Conservation (phyloP, 2,797 vertebrate genomes). For the Chaenodraco wilsoni region DNA sequence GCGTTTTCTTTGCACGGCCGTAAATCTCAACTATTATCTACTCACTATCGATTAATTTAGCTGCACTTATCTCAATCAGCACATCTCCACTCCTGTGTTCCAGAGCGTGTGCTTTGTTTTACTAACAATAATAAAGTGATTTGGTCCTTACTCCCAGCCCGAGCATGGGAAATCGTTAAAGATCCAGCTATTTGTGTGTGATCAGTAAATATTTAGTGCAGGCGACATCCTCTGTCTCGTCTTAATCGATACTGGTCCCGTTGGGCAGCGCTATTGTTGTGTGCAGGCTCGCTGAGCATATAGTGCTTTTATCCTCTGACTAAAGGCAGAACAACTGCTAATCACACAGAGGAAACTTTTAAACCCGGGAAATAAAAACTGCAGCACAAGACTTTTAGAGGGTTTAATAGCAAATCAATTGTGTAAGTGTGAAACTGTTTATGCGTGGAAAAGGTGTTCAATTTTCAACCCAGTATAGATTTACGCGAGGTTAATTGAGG, state of each 20-base stretch:
- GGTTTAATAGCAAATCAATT: slow-evolving; percentile 42
- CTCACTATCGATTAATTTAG: slow-evolving; percentile 91
- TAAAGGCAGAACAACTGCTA: slow-evolving; percentile 49
- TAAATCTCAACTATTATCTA: slow-evolving; percentile 81
- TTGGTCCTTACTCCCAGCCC: slow-evolving; percentile 88
- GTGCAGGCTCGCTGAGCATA: slow-evolving; percentile 79
- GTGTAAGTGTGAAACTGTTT: slow-evolving; percentile 37
- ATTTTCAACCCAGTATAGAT: slow-evolving; percentile 20
- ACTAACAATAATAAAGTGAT: slow-evolving; percentile 96
- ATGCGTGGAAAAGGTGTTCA: slow-evolving; percentile 12
- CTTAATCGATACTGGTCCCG: slow-evolving; percentile 91
- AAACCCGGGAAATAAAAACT: slow-evolving; percentile 46
- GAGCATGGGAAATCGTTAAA: slow-evolving; percentile 91
- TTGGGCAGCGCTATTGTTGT: slow-evolving; percentile 87
- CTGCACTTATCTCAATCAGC: slow-evolving; percentile 91
- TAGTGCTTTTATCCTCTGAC: slow-evolving; percentile 71
- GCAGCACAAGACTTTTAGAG: slow-evolving; percentile 16
- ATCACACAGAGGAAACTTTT: slow-evolving; percentile 61
- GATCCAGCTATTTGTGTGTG: slow-evolving; percentile 93
- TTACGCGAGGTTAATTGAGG: slow-evolving; percentile 45
- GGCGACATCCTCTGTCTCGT: slow-evolving; percentile 91
- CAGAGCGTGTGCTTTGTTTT: slow-evolving; percentile 90
- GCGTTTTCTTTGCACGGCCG: slow-evolving; percentile 45
- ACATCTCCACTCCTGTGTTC: slow-evolving; percentile 88
- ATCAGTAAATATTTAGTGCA: slow-evolving; percentile 99